Conservation (phyloP, 2,113 vertebrate species). For the Notechis scutatus region DNA sequence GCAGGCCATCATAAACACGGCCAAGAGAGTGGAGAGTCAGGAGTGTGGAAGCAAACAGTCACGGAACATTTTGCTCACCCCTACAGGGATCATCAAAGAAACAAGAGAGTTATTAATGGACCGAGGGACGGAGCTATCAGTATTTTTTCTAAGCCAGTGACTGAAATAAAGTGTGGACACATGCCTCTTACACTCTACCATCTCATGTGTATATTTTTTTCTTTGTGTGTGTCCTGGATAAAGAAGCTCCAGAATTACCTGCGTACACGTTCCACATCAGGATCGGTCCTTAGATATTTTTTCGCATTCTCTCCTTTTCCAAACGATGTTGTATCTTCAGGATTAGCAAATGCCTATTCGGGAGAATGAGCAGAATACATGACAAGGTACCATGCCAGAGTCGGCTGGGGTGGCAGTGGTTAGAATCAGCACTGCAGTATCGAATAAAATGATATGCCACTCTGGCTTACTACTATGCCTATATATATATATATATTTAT, state of each 20-base stretch:
- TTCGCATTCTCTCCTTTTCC: conserved; percentile 65
- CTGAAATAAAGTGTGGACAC: neutral
- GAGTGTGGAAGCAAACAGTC: neutral
- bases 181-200: neutral
- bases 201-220: neutral
- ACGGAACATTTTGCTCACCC: neutral
- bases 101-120: neutral
- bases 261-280: conserved; percentile 76
- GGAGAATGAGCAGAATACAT: neutral
- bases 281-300: conserved; percentile 74
- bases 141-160: neutral
- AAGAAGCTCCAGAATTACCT: conserved; percentile 65
- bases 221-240: neutral
- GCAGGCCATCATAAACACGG: neutral
- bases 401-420: neutral
- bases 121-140: neutral
- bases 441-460: neutral
- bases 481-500: too few relatives aligned
- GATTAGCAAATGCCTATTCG: conserved; percentile 77
- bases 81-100: neutral
- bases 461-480: neutral
- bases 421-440: neutral
- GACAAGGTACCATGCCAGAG: neutral
- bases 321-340: conserved; percentile 66
- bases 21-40: neutral